Conservation (phyloP, 1,140 invertebrate species). For the Calycopis cecrops region DNA sequence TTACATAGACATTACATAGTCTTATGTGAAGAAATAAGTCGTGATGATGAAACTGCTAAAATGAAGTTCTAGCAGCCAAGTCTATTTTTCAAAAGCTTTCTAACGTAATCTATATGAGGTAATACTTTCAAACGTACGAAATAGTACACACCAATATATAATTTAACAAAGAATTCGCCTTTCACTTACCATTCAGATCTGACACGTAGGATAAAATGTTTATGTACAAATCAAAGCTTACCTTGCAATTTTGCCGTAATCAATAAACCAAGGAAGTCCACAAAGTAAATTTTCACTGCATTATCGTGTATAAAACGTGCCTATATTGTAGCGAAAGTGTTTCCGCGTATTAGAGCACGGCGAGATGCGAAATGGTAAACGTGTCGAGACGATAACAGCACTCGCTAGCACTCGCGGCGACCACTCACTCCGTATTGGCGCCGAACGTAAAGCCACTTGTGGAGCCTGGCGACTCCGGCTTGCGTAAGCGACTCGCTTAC, state of each 20-base stretch:
- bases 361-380: conserved; percentile 38
- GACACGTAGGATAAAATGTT: conserved; percentile 63
- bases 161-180: conserved; percentile 66
- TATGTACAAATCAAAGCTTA: conserved; percentile 49
- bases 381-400: conserved; percentile 36
- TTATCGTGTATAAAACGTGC: conserved; percentile 47
- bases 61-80: too few relatives aligned
- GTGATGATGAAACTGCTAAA: too few relatives aligned
- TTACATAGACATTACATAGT: background rate
- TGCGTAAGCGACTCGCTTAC: too few relatives aligned
- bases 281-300: conserved; percentile 48
- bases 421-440: conserved; percentile 41
- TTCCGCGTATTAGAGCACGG: too few relatives aligned
- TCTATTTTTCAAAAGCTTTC: background rate
- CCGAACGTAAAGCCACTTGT: background rate
- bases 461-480: background rate
- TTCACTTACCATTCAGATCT: conserved; percentile 67
- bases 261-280: conserved; percentile 29
- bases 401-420: conserved; percentile 48
- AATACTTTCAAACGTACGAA: conserved; percentile 1
- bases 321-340: conserved; percentile 61
- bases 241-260: conserved; percentile 44
- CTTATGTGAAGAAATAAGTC: too few relatives aligned
- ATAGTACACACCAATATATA: conserved; percentile 22
- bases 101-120: conserved; percentile 6